Percentiles rank a stretch among this genome's conserved stretches.
Evolutionary conservation across 2,113 vertebrate genomes (phyloP).

Genomic region (Malurus melanocephalus): DNA sequence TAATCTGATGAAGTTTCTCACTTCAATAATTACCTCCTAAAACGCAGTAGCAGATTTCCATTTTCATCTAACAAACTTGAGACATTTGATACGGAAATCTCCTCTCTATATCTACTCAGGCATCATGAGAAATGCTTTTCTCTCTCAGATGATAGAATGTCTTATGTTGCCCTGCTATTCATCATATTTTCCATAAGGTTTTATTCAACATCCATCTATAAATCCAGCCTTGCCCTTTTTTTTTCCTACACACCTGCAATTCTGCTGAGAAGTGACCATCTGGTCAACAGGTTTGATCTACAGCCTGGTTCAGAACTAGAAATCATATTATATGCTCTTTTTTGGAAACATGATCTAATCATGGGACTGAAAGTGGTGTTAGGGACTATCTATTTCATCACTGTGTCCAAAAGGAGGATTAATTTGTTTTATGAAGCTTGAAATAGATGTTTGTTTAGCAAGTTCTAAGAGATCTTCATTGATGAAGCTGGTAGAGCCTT

Average conservation of each 20-base stretch:
- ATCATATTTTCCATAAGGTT: neutral
- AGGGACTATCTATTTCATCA: constrained; percentile 1
- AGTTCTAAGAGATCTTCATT: neutral
- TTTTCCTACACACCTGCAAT: neutral
- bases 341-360: constrained; percentile 23
- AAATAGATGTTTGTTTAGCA: constrained; percentile 26
- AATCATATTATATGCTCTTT: constrained; percentile 8
- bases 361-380: neutral
- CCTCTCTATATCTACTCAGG: neutral
- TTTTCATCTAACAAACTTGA: neutral
- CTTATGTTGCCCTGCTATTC: neutral
- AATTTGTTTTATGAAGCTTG: neutral
- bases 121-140: neutral
- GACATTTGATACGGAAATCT: neutral
- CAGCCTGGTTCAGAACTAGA: neutral
- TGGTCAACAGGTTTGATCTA: neutral
- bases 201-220: neutral
- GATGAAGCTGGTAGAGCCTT: neutral
- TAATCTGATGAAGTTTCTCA: neutral
- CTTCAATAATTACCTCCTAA: neutral
- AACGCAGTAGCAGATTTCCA: neutral
- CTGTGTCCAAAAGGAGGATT: neutral
- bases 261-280: neutral
- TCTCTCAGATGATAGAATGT: neutral
- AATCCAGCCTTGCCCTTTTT: neutral